Conservation (phyloP, 2,113 vertebrate genomes). For the Caretta caretta region DNA sequence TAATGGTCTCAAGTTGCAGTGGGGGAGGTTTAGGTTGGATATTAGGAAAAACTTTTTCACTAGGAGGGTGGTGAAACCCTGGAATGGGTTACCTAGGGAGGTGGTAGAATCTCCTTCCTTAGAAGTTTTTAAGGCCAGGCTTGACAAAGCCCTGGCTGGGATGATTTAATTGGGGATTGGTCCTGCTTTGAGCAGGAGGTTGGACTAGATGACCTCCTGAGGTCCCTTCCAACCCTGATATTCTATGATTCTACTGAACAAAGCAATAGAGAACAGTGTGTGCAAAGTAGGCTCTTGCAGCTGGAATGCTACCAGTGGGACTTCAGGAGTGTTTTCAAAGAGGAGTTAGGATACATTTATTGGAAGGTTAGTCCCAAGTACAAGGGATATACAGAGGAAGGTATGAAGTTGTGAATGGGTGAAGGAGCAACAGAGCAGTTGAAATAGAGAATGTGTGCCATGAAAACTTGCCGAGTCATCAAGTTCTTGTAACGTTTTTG, state of each 20-base stretch:
- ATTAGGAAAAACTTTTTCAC: too few species aligned
- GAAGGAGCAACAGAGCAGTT: neutral
- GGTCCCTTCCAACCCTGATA: too few species aligned
- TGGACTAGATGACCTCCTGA: too few species aligned
- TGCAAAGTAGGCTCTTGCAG: neutral
- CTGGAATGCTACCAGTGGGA: neutral
- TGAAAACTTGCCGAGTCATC: neutral
- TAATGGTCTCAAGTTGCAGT: too few species aligned
- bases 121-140: too few species aligned
- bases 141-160: too few species aligned
- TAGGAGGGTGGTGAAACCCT: too few species aligned
- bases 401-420: rapidly evolving
- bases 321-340: neutral
- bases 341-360: neutral
- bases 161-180: too few species aligned
- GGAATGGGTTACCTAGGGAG: too few species aligned
- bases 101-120: too few species aligned
- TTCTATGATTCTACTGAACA: neutral
- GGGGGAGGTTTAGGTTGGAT: too few species aligned
- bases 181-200: too few species aligned
- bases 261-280: neutral
- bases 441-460: neutral
- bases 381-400: neutral
- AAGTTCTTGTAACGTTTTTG: neutral
- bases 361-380: neutral